Evolutionary conservation across 2,797 vertebrate genomes (phyloP).

Genomic region (Cuculus canorus): DNA sequence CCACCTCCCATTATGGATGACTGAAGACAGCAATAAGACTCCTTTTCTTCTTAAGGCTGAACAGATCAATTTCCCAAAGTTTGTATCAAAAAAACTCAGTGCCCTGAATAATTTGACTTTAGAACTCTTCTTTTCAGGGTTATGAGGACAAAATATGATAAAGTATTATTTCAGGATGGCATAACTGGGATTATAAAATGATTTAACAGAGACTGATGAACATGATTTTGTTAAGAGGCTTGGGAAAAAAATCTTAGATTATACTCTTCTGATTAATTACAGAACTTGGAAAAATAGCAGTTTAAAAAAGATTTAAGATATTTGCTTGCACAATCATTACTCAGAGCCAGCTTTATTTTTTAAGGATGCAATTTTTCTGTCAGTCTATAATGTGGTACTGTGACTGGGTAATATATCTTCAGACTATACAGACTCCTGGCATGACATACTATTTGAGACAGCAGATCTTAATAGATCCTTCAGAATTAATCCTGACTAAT

Average conservation of each 20-base stretch:
- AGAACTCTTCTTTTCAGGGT: constrained; percentile 8
- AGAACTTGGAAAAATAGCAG: constrained; percentile 45
- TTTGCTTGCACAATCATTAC: constrained; percentile 58
- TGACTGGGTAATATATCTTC: constrained; percentile 61
- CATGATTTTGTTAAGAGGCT: constrained; percentile 35
- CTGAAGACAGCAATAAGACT: neutral
- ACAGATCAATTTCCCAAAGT: neutral
- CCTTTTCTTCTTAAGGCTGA: neutral
- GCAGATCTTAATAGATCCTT: constrained; percentile 66
- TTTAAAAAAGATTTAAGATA: constrained; percentile 66
- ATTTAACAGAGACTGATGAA: constrained; percentile 56
- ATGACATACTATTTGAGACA: constrained; percentile 28
- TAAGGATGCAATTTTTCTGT: constrained; percentile 65
- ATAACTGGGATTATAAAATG: constrained; percentile 56
- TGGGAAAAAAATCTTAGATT: constrained; percentile 23
- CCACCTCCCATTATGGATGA: neutral
- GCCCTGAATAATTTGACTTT: neutral
- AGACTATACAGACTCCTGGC: constrained; percentile 47
- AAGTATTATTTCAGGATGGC: constrained; percentile 22
- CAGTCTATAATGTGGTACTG: constrained; percentile 61
- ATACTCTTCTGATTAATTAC: constrained; percentile 63
- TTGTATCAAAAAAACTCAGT: neutral
- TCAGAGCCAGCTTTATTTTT: constrained; percentile 65
- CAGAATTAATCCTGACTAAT: constrained; percentile 54
- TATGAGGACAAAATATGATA: constrained; percentile 27